Evolutionary conservation across 1,140 invertebrate species (phyloP), one percentile per base, ranked within the genome.

Genomic region (Calliopsis andreniformis): DNA sequence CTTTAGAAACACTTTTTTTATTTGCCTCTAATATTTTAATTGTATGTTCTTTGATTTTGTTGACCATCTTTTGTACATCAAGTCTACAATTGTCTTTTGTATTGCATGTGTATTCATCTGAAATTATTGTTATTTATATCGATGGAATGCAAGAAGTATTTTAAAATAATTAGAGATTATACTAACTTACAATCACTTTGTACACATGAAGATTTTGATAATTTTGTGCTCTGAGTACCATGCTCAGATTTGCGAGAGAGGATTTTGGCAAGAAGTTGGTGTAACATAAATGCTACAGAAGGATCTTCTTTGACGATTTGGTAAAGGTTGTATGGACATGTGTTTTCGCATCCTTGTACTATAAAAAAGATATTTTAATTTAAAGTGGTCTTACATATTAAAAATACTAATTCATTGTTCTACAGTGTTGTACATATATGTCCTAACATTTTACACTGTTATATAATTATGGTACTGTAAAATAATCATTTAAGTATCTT

Each of bases 271-370:
- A 79, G 39, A 2, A 62, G 39, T 43, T 51, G 32, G 4, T 70
- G 64, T 35, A 79, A 42, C 30, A n/a, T 14, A 18, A 56, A 16
- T 2, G 23, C 45, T 12, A 78, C 23, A 3, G 20, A 32, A n/a
- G 75, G 61, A 43, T 77, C 55, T 16, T 76, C n/a, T 35, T 35
- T 77, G 8, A 43, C 47, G 28, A 77, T 59, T 42, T 64, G 39
- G 20, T 56, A 20, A 42, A 51, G 18, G 18, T 79, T 56, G 28
- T 25, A 12, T 58, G 59, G 42, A 1, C 75, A 79, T 3, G 49
- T 78, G 2, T 78, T 32, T 32, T 32, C n/a, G 2, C 66, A 78
- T 61, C 30, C 23, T 64, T 63, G 12, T 43, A 4, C 39, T 59
- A n/a, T 53, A 59, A 75, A 25, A 62, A 16, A 32, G 49, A 16